These are phyloP conservation scores for Aplodontia rufa DNA, from an alignment of 2,113 vertebrate genomes.

Conservation along the genomic window DNA sequence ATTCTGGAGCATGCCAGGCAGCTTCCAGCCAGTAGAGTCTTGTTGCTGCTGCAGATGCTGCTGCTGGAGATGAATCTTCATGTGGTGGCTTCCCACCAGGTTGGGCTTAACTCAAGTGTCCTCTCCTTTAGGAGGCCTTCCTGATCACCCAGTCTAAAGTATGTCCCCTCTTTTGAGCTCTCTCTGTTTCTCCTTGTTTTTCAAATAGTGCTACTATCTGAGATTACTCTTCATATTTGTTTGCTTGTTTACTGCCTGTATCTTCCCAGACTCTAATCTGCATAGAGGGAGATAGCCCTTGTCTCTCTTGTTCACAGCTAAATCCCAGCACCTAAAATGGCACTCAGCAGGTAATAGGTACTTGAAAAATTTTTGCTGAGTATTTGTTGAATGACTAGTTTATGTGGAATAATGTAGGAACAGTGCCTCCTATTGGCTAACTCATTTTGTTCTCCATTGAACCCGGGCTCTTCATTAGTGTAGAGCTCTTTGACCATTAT, in stretches of 20 bases:
- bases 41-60: neutral
- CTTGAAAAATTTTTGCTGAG: neutral
- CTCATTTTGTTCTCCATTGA: neutral
- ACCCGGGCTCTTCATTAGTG: neutral
- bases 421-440: neutral
- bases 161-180: neutral
- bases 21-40: no score
- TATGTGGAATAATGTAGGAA: neutral
- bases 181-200: neutral
- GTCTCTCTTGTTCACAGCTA: neutral
- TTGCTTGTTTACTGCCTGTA: neutral
- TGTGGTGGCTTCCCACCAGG: accelerated
- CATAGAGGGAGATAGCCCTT: neutral
- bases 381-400: neutral
- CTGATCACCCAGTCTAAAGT: neutral
- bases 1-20: neutral
- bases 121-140: neutral
- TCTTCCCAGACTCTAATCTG: conserved; percentile 5
- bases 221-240: neutral
- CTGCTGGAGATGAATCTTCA: neutral
- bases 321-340: neutral
- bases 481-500: neutral
- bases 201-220: neutral
- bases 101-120: neutral
- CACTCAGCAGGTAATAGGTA: neutral